Conservation (phyloP, 1,140 invertebrate genomes). For the Leptinotarsa undecemlineata region DNA sequence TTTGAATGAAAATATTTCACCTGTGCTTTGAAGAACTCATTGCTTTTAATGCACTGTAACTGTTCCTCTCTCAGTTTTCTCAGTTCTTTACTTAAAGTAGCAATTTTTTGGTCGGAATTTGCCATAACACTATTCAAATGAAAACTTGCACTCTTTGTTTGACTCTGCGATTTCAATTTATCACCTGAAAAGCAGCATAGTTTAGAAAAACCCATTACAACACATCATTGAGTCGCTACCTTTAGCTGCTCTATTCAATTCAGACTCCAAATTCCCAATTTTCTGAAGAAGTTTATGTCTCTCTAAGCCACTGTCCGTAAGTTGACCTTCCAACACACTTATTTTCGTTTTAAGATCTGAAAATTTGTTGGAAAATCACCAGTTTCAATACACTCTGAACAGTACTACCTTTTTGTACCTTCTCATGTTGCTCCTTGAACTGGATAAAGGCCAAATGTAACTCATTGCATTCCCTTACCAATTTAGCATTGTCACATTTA, state of each 20-base stretch:
- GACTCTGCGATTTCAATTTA: constrained; percentile 27
- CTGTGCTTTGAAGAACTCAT: constrained; percentile 56
- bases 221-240: not conserved
- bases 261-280: constrained; percentile 37
- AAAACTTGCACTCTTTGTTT: constrained; percentile 48
- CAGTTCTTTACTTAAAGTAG: constrained; percentile 57
- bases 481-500: constrained; percentile 70
- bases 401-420: constrained; percentile 58
- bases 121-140: constrained; percentile 46
- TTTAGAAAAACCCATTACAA: constrained; percentile 10
- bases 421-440: constrained; percentile 66
- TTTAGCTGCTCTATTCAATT: constrained; percentile 11
- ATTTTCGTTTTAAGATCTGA: constrained; percentile 64
- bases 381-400: not conserved
- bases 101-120: constrained; percentile 58
- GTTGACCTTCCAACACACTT: constrained; percentile 63
- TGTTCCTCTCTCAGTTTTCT: constrained; percentile 58
- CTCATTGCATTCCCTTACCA: constrained; percentile 73
- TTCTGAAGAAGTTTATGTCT: constrained; percentile 39
- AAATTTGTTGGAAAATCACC: constrained; percentile 31
- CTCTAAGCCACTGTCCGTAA: constrained; percentile 47
- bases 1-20: constrained; percentile 44
- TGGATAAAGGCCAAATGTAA: constrained; percentile 70
- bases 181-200: not conserved
- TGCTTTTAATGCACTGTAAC: constrained; percentile 54